phyloP scores from a whole-genome alignment of 2,888 invertebrate genomes.

The Suillia variegata region DNA sequence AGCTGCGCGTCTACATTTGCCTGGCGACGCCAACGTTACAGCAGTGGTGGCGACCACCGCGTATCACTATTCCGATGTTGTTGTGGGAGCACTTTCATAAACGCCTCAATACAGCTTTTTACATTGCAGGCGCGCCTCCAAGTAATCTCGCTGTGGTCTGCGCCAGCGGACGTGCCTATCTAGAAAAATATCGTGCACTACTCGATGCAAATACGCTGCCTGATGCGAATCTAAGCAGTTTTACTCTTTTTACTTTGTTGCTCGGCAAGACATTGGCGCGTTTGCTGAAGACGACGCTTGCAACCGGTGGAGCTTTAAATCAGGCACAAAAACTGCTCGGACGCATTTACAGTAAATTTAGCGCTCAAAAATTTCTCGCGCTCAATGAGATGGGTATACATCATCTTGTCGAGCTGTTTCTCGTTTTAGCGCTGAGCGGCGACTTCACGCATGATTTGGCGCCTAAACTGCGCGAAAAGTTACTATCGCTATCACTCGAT shows the following conservation, averaged over 20 bases:
- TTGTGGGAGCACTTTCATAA: constrained; percentile 68
- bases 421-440: constrained; percentile 49
- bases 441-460: constrained; percentile 51
- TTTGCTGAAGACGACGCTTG: constrained; percentile 29
- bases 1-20: constrained; percentile 62
- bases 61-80: constrained; percentile 62
- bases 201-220: constrained; percentile 43
- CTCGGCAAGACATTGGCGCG: constrained; percentile 58
- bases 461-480: constrained; percentile 55
- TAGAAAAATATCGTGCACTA: constrained; percentile 58
- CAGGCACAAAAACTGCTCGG: constrained; percentile 63
- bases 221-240: constrained; percentile 62
- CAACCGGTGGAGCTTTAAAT: no score
- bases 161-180: constrained; percentile 49
- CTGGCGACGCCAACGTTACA: constrained; percentile 59
- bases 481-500: constrained; percentile 54
- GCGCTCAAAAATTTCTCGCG: constrained; percentile 64
- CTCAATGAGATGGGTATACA: constrained; percentile 65
- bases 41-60: constrained; percentile 62
- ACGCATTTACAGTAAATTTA: constrained; percentile 67
- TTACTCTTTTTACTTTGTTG: constrained; percentile 62
- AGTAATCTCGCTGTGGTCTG: constrained; percentile 60
- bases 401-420: constrained; percentile 63
- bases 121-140: constrained; percentile 61
- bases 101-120: constrained; percentile 65